Conservation (phyloP, 2,888 invertebrate species). For the Rhingia rostrata region DNA sequence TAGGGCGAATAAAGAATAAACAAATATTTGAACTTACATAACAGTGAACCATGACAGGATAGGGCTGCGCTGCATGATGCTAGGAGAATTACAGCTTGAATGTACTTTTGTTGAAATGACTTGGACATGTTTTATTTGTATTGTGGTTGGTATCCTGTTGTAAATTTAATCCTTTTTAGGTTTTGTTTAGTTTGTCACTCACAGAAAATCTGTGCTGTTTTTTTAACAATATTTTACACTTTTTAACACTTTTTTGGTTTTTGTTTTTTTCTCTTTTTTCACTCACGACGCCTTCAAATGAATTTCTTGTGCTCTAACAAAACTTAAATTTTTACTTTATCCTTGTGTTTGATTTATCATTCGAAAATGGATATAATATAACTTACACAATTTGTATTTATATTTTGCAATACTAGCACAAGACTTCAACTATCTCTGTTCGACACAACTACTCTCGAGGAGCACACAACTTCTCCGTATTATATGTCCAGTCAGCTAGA, state of each 20-base stretch:
- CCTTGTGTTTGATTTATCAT: slow-evolving; percentile 35
- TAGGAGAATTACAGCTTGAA: slow-evolving; percentile 77
- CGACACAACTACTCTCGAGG: slow-evolving; percentile 80
- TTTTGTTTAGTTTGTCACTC: slow-evolving; percentile 9
- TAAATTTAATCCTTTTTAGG: slow-evolving; percentile 3
- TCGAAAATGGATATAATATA: not conserved
- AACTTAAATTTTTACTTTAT: slow-evolving; percentile 19
- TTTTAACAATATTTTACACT: slow-evolving; percentile 48
- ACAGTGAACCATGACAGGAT: slow-evolving; percentile 80
- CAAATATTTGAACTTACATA: slow-evolving; percentile 78
- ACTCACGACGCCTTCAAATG: slow-evolving; percentile 54
- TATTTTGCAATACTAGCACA: slow-evolving; percentile 71
- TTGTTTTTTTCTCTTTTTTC: slow-evolving; percentile 11
- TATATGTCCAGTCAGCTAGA: slow-evolving; percentile 81
- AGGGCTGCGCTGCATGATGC: slow-evolving; percentile 78
- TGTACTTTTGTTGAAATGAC: slow-evolving; percentile 75
- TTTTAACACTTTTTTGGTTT: slow-evolving; percentile 18
- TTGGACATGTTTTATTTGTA: slow-evolving; percentile 53
- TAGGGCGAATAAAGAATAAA: slow-evolving; percentile 15
- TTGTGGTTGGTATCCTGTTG: slow-evolving; percentile 47
- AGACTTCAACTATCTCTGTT: slow-evolving; percentile 77
- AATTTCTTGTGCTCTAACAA: slow-evolving; percentile 65
- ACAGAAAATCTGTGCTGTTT: slow-evolving; percentile 39
- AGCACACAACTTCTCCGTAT: slow-evolving; percentile 59
- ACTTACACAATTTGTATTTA: slow-evolving; percentile 21